Conservation (phyloP, 2,797 vertebrate species). For the Potorous gilbertii region DNA sequence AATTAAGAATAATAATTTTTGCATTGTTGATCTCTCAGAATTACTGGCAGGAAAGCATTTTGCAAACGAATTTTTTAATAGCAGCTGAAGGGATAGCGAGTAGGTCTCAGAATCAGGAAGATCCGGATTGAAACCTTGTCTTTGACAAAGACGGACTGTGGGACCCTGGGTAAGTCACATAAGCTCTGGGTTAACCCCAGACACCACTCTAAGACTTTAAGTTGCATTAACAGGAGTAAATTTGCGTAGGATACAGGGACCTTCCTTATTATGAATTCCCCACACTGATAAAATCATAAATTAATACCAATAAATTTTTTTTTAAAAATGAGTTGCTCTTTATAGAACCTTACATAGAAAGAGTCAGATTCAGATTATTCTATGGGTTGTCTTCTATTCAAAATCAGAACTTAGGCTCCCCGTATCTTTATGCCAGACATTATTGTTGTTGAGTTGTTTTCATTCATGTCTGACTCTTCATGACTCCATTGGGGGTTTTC, state of each 20-base stretch:
- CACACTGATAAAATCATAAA: background rate
- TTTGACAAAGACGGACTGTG: background rate
- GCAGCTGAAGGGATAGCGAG: background rate
- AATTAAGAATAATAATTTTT: background rate
- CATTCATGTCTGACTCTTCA: background rate
- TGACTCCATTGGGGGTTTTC: background rate
- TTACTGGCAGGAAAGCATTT: slow-evolving; percentile 8
- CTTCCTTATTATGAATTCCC: background rate
- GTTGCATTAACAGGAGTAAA: background rate
- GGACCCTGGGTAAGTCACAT: background rate
- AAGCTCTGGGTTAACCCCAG: background rate
- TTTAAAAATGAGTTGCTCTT: background rate
- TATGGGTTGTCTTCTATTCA: background rate
- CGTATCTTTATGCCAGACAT: background rate
- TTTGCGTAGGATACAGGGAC: background rate
- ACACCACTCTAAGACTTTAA: background rate
- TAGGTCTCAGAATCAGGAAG: background rate
- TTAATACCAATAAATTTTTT: background rate
- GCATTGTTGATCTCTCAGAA: background rate
- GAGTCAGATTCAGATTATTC: background rate
- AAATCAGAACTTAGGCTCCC: background rate
- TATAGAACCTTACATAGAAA: background rate
- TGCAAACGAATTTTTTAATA: background rate
- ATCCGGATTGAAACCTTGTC: background rate
- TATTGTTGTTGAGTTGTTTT: background rate